Percentiles rank a stretch among this genome's conserved stretches.
These are phyloP conservation scores for Mormyrus proboscirostris DNA, from an alignment of 2,797 vertebrate species.

Conservation along the genomic window DNA sequence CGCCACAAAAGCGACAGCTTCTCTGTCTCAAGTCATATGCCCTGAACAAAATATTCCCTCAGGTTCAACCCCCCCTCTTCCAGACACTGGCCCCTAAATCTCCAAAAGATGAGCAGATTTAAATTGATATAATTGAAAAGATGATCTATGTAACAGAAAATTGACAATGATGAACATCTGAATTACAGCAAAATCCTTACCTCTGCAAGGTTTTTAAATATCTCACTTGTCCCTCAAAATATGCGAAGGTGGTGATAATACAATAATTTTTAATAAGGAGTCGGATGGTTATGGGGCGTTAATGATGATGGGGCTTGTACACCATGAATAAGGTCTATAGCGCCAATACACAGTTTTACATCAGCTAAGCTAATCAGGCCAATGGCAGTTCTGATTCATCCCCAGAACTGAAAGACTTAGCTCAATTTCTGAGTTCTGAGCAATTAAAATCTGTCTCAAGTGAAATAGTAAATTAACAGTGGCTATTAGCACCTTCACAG, in stretches of 20 bases:
- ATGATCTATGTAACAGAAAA: constrained; percentile 9
- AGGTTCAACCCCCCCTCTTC: background rate
- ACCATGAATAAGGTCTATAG: background rate
- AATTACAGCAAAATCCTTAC: background rate
- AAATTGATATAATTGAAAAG: constrained; percentile 8
- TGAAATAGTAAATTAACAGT: background rate
- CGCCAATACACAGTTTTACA: background rate
- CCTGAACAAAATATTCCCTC: background rate
- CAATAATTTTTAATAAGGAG: background rate
- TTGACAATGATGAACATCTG: background rate
- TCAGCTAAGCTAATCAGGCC: background rate
- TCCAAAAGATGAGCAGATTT: background rate
- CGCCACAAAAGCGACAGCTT: background rate
- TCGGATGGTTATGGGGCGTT: background rate
- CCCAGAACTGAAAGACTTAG: background rate
- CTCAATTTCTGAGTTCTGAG: background rate
- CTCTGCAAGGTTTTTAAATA: background rate
- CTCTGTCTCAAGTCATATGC: constrained; percentile 1
- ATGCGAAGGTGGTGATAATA: background rate
- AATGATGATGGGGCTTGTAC: background rate
- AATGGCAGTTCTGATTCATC: background rate
- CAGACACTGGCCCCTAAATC: background rate
- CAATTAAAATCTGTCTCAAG: background rate
- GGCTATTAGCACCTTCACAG: background rate
- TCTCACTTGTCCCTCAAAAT: background rate